Base-by-base conservation (phyloP, 1,140 invertebrate genomes). In the Drosophila melanica region DNA sequence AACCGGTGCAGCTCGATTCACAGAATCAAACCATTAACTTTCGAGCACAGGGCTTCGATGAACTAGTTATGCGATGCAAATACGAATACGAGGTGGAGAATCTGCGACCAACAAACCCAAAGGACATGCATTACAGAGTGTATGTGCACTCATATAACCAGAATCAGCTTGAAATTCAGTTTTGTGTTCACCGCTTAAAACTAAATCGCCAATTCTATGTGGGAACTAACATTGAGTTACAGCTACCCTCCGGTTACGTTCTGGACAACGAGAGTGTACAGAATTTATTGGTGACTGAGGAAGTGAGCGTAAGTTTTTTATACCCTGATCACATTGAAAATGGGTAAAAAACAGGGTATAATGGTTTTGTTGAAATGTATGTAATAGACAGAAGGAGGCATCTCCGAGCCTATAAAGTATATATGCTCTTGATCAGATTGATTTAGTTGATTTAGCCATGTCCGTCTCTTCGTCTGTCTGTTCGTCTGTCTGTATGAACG, bases 211-310 rank as follows among this genome's bases (percentile, higher is more conserved):
- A 20, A 4, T 11, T 50, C 9, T 70, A 70, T 42, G 33, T 57
- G 10, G 72, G 66, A 12, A 71, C 16, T n/a, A 42, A 55, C 11
- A 8, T 75, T 0, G 23, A 45, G 7, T 9, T 71, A 5, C n/a
- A 16, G 11, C 35, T 75, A 5, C 75, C 72, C 4, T 54, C 71
- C 12, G 75, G 65, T 11, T 75, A 70, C 54, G 16, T 18, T 0
- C 4, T 77, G 1, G 54, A 12, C 1, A 2, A 3, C 0, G 30
- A 12, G 0, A 57, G 30, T 9, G 37, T 62, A 2, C 0, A 44
- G 10, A 27, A 6, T 10, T 27, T 63, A 5, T 4, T 47, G 1
- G 8, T 0, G 0, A 8, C 48, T 9, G 6, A n/a, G 12, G 9
- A 8, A 8, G 64, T 68, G 1, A 9, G 37, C 14, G 70, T 73